These are phyloP conservation scores for Puntigrus tetrazona DNA, from an alignment of 2,113 vertebrate species.

Conservation along the genomic window DNA sequence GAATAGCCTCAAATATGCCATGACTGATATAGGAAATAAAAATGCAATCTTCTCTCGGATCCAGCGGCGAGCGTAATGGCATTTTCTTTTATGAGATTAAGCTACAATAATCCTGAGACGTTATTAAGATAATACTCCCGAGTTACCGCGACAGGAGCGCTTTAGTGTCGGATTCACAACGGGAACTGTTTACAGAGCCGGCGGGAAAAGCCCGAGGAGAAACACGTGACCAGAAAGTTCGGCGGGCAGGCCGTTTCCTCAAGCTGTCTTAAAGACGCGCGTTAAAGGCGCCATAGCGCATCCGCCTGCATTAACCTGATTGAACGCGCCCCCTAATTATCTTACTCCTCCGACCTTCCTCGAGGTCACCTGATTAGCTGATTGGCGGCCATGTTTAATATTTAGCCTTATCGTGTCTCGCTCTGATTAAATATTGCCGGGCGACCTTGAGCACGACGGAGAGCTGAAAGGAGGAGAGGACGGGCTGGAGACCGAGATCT, in stretches of 20 bases:
- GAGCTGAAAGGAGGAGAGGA: no score
- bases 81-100: constrained; percentile 44
- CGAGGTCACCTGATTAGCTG: constrained; percentile 53
- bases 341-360: constrained; percentile 46
- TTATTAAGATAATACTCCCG: constrained; percentile 38
- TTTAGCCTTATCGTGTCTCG: constrained; percentile 42
- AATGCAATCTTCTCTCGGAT: constrained; percentile 27
- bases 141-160: constrained; percentile 5
- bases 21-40: constrained; percentile 41
- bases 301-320: constrained; percentile 51
- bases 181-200: no score
- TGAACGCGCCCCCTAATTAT: constrained; percentile 56
- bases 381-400: constrained; percentile 46
- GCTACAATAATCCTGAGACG: constrained; percentile 31
- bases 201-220: no score
- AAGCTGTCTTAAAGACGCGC: background rate
- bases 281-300: background rate
- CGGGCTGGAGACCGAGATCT: no score
- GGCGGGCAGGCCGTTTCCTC: no score
- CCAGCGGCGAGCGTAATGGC: constrained; percentile 35
- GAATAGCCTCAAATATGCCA: background rate
- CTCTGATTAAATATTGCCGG: constrained; percentile 51
- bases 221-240: no score
- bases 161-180: constrained; percentile 20
- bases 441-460: no score